These are phyloP conservation scores for Cryptus viduatorius DNA, from an alignment of 2,888 invertebrate species.

Conservation along the genomic window DNA sequence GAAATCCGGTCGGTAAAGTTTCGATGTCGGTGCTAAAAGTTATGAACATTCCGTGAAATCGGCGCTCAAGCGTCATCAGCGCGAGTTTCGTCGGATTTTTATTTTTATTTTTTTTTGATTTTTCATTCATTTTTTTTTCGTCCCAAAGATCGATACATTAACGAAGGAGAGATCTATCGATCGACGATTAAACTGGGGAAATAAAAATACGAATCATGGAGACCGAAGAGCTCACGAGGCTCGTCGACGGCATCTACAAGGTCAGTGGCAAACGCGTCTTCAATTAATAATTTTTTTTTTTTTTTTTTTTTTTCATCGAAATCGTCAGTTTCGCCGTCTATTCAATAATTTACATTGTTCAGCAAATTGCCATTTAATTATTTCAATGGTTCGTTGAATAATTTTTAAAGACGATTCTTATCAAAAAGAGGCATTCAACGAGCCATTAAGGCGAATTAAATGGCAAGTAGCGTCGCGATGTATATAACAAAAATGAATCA, in stretches of 20 bases:
- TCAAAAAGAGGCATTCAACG: neutral
- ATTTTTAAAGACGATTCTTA: neutral
- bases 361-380: neutral
- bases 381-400: neutral
- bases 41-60: constrained; percentile 82
- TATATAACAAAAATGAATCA: constrained; percentile 16
- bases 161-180: constrained; percentile 52
- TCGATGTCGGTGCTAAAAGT: constrained; percentile 74
- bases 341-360: neutral
- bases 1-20: constrained; percentile 72
- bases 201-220: constrained; percentile 87
- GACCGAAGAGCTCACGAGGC: constrained; percentile 95
- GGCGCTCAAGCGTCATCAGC: constrained; percentile 35
- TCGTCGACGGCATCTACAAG: constrained; percentile 96
- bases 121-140: constrained; percentile 17
- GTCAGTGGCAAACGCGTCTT: constrained; percentile 84
- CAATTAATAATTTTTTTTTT: constrained; percentile 13
- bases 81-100: constrained; percentile 17
- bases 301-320: no score
- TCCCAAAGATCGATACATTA: constrained; percentile 40
- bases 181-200: constrained; percentile 56
- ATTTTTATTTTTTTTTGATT: constrained; percentile 2
- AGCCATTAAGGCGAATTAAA: neutral
- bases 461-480: constrained; percentile 9
- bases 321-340: neutral